Evolutionary conservation across 2,888 invertebrate species (phyloP), one percentile per base, ranked within the genome.

Genomic region (Myathropa florea): DNA sequence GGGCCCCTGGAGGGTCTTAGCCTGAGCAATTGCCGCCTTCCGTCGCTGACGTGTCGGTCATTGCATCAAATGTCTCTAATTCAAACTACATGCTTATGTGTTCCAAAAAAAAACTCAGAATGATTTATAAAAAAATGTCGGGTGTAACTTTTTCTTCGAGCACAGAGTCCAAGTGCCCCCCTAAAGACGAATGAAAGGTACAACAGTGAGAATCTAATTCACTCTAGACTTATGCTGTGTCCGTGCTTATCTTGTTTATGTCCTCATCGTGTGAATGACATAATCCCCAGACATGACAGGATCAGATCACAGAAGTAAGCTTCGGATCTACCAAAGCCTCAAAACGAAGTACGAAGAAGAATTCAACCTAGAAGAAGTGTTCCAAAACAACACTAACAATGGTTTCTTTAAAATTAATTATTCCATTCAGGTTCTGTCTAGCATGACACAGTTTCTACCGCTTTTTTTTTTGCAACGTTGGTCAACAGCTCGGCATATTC

Each of bases 361-460:
- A 46, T 46, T 46, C 7, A 46, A 46, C 18, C 18, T 18, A 46
- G 46, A 46, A 46, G 6, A 46, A 46, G 46, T 46, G 46, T 46
- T 46, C 46, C 46, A 46, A 46, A 18, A 46, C 46, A 18, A 18
- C 18, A 4, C 46, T 18, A 46, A 46, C 46, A 46, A 46, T 46
- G 7, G 18, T 46, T 46, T 46, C 46, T 68, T 36, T 23, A 33
- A 3, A 70, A 63, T 78, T 63, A 70, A 63, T 18, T 78, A 78
- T 78, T 78, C 77, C 21, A 55, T 4, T 10, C 70, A 70, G 18
- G 70, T 55, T 55, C 63, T 30, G 7, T 63, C 33, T 36, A 36
- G 55, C 77, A 63, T 78, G 77, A 55, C 70, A 70, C 23, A 78
- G 57, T 78, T 78, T 57, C 77, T 78, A 14, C 36, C 33, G 53